Percentiles rank a stretch among this genome's conserved stretches.
These are phyloP conservation scores for Phaethon lepturus DNA, from an alignment of 2,113 vertebrate genomes.

Conservation along the genomic window DNA sequence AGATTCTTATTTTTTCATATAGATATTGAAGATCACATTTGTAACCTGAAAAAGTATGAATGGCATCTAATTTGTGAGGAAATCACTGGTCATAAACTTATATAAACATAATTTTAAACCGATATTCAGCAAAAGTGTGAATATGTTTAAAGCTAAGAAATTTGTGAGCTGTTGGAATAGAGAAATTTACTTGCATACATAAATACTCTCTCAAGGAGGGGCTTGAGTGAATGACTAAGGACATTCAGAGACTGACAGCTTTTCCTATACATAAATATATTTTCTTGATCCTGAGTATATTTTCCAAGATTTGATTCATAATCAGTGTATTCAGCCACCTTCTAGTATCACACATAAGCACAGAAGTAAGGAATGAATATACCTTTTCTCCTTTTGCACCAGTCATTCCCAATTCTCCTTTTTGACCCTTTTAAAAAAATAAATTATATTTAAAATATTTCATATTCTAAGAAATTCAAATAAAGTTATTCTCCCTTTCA, in stretches of 20 bases:
- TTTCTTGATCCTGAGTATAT: background rate
- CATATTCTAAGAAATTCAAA: background rate
- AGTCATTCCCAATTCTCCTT: constrained; percentile 70
- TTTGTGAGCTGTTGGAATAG: background rate
- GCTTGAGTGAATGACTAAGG: background rate
- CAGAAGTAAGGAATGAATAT: background rate
- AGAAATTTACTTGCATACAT: background rate
- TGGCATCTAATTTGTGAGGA: background rate
- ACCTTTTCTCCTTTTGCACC: constrained; percentile 86
- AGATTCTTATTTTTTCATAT: background rate
- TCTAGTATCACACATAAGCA: background rate
- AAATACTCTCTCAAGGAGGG: background rate
- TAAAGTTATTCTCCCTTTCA: background rate
- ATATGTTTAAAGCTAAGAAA: background rate
- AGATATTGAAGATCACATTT: background rate
- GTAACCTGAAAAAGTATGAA: background rate
- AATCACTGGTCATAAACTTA: background rate
- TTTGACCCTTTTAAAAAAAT: constrained; percentile 76
- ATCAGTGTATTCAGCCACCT: background rate
- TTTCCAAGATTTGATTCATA: background rate
- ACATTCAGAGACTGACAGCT: background rate
- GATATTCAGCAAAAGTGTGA: background rate
- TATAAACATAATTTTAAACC: background rate
- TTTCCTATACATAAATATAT: background rate
- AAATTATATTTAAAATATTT: constrained; percentile 35